phyloP scores from a whole-genome alignment of 2,888 invertebrate species.

The Willowsia nigromaculata region DNA sequence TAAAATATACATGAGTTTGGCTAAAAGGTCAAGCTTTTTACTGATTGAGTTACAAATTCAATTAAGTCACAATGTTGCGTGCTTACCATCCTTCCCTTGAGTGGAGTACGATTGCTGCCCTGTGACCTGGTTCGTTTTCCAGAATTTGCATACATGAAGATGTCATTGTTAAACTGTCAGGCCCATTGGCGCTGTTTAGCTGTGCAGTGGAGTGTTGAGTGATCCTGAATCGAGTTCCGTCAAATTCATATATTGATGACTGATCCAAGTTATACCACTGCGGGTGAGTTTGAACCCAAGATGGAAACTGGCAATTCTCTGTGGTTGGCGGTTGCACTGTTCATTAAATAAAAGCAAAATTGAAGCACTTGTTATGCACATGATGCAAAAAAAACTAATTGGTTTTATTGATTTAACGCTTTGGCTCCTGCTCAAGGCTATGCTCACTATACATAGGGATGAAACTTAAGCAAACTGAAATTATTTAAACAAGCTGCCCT shows the following conservation, averaged over 20 bases:
- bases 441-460: background rate
- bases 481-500: background rate
- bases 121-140: slow-evolving; percentile 43
- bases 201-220: slow-evolving; percentile 69
- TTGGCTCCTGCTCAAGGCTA: background rate
- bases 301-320: slow-evolving; percentile 91
- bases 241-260: slow-evolving; percentile 91
- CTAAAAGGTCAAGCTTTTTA: background rate
- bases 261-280: slow-evolving; percentile 95
- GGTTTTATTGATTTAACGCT: background rate
- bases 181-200: slow-evolving; percentile 54
- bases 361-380: background rate
- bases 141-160: slow-evolving; percentile 69
- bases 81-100: slow-evolving; percentile 68
- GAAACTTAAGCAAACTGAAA: background rate
- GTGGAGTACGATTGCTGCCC: slow-evolving; percentile 58
- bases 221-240: slow-evolving; percentile 65
- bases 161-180: slow-evolving; percentile 63
- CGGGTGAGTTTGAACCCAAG: slow-evolving; percentile 90
- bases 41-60: background rate
- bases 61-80: background rate
- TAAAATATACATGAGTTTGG: slow-evolving; percentile 77
- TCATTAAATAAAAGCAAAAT: background rate
- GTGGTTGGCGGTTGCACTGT: slow-evolving; percentile 81
- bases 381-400: background rate